These are phyloP conservation scores for Sceloporus tristichus DNA, from an alignment of 2,113 vertebrate species.

Conservation along the genomic window DNA sequence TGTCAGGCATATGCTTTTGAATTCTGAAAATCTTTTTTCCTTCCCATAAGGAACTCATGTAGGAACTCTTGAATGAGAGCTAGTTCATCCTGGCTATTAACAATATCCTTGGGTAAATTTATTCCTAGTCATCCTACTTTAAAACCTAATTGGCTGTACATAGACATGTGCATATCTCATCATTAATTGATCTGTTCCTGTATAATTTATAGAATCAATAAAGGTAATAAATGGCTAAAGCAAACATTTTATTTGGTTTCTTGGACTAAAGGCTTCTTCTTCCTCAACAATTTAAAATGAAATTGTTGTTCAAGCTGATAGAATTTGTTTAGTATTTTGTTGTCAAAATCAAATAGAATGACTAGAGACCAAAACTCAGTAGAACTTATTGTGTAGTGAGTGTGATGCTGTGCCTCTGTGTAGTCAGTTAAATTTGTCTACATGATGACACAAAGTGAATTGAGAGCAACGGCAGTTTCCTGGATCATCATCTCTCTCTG, in stretches of 20 bases:
- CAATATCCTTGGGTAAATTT: not conserved
- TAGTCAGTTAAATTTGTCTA: not conserved
- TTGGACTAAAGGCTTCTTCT: not conserved
- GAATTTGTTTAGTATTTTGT: not conserved
- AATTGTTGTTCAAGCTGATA: no score
- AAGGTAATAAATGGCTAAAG: not conserved
- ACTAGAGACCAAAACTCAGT: not conserved
- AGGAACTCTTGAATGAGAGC: not conserved
- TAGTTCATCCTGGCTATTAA: not conserved
- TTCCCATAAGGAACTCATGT: rapidly evolving
- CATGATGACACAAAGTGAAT: not conserved
- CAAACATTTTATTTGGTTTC: not conserved
- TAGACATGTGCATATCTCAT: not conserved
- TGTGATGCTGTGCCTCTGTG: not conserved
- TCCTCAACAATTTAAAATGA: no score
- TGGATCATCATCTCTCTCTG: not conserved
- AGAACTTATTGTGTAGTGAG: not conserved
- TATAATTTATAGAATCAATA: not conserved
- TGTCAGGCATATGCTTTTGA: not conserved
- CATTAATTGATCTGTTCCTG: not conserved
- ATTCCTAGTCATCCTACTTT: not conserved
- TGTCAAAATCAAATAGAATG: not conserved
- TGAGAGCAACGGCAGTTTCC: not conserved
- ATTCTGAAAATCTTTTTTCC: not conserved
- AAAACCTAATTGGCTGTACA: not conserved